phyloP scores from a whole-genome alignment of 30 jellyfish, hydroid and myxozoan genomes.

The Aurelia coerulea region DNA sequence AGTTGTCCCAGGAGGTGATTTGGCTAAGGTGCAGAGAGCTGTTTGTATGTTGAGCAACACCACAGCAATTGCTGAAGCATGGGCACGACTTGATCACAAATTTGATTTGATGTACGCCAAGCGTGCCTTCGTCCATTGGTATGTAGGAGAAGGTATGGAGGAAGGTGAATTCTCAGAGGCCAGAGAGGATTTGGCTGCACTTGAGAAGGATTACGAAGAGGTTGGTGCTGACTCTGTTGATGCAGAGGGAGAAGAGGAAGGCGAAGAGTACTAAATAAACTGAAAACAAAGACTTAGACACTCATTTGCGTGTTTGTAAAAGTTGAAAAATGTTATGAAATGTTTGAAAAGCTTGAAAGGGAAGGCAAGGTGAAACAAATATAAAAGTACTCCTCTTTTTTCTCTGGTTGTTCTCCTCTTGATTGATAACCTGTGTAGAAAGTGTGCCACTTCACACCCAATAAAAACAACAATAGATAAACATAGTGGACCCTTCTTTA shows the following conservation, averaged over 20 bases:
- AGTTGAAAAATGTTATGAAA: constrained; percentile 6
- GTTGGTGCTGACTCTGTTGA: constrained; percentile 95
- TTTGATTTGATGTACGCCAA: constrained; percentile 94
- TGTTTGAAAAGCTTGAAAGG: too few relatives aligned
- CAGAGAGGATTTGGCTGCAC: constrained; percentile 98
- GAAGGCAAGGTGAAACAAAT: too few relatives aligned
- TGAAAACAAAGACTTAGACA: not conserved
- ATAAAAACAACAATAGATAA: too few relatives aligned
- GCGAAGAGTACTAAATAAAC: constrained; percentile 78
- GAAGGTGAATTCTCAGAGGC: constrained; percentile 99
- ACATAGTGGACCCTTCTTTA: too few relatives aligned
- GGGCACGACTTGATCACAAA: constrained; percentile 98
- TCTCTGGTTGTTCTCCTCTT: too few relatives aligned
- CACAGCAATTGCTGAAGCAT: constrained; percentile 97
- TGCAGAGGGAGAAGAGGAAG: constrained; percentile 93
- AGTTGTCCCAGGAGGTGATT: constrained; percentile 98
- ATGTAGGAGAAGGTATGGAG: constrained; percentile 99
- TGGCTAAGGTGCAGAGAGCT: constrained; percentile 96
- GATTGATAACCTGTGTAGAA: too few relatives aligned
- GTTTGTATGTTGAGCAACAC: constrained; percentile 99
- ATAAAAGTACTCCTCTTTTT: too few relatives aligned
- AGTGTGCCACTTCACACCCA: too few relatives aligned
- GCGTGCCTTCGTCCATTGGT: constrained; percentile 99
- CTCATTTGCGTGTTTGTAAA: constrained; percentile 8
- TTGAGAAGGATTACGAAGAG: constrained; percentile 98